Evolutionary conservation across 2,888 invertebrate species (phyloP), one percentile per base, ranked within the genome.

Genomic region (Drosophila prolongata): DNA sequence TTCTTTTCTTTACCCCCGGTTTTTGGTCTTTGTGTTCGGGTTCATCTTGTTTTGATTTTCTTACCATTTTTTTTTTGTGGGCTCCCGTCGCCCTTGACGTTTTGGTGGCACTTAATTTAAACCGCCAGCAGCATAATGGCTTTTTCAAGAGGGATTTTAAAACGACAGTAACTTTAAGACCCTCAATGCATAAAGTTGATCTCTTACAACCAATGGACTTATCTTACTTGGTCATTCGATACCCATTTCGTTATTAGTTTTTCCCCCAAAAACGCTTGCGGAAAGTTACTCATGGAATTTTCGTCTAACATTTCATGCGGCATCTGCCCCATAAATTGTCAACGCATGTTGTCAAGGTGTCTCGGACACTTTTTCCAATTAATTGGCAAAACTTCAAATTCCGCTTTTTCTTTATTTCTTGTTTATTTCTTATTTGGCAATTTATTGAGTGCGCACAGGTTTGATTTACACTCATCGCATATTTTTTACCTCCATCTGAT

Each of bases 41-140:
- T 24, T 56, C 47, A 42, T 57, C 66, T 69, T 75, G 77, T 72
- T 65, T 65, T 65, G 65, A 38, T 52, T 82, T 68, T 72, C 64
- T 60, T 75, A 72, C 65, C 58, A 65, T 71, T 86, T 77, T 55
- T n/a, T n/a, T 58, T 55, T 76, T 59, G 59, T 61, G 76, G 68
- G 8, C 19, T 5, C n/a, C 40, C 59, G 24, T 73, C 62, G 74
- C 56, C 49, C 71, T 68, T 85, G 70, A 75, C 72, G 64, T 76
- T 68, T 74, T 65, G 78, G 75, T 75, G 79, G 82, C 77, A 75
- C 68, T 85, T 79, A 75, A 81, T 79, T 87, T 83, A 58, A 77
- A 77, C 87, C 87, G 64, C 62, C 56, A 71, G 79, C 84, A 61
- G 76, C 47, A 72, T 72, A 70, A 60, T 75, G 68, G 75, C 75